These are phyloP conservation scores for Sinotaia quadrata DNA, from an alignment of 2,888 invertebrate genomes.

Conservation along the genomic window DNA sequence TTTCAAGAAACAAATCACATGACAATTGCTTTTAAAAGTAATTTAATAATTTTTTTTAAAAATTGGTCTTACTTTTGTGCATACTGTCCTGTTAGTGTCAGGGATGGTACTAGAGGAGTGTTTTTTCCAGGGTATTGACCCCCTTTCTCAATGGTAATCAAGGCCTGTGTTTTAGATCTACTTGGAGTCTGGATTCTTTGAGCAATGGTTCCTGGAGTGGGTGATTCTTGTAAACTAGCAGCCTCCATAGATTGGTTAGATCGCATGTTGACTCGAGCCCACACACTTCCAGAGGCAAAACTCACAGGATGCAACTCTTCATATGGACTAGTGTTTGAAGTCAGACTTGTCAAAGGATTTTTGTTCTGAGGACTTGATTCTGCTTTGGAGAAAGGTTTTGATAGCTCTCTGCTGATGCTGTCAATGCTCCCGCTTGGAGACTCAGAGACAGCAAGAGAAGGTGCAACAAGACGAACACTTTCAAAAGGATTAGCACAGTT, in stretches of 20 bases:
- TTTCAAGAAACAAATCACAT: no score
- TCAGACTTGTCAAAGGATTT: constrained; percentile 6
- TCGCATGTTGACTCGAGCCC: constrained; percentile 17
- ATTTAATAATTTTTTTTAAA: no score
- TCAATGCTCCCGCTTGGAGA: constrained; percentile 11
- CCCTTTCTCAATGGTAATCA: not conserved
- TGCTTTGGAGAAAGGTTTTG: no score
- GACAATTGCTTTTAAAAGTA: no score
- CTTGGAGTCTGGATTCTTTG: constrained; percentile 20
- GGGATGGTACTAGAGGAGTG: constrained; percentile 14
- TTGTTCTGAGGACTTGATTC: not conserved
- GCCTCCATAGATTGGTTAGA: not conserved
- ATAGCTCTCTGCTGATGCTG: constrained; percentile 18
- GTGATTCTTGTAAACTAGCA: not conserved
- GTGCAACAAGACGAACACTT: constrained; percentile 10
- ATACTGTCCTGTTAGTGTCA: constrained; percentile 24
- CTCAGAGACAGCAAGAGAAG: not conserved
- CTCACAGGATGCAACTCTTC: not conserved
- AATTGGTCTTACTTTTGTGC: constrained; percentile 17
- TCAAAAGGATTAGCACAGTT: constrained; percentile 16
- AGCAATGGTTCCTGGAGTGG: not conserved
- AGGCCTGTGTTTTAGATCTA: constrained; percentile 9
- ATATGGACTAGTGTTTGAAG: no score
- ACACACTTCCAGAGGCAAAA: constrained; percentile 14
- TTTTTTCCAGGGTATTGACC: not conserved